Evolutionary conservation across 2,113 vertebrate genomes (phyloP).

Genomic region (Mustela nigripes): DNA sequence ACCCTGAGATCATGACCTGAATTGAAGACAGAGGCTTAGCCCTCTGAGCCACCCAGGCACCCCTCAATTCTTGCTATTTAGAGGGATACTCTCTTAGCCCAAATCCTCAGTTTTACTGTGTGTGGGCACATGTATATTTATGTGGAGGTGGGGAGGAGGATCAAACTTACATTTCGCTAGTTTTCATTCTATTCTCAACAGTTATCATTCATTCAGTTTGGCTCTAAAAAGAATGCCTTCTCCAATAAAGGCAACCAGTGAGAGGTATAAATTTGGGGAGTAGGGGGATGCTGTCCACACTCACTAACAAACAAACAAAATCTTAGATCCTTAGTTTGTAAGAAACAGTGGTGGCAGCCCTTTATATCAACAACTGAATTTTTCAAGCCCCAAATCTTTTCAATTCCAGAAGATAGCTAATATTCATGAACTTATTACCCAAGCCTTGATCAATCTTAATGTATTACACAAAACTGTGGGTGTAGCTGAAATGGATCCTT

Average conservation of each 20-base stretch:
- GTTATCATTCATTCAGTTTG: background rate
- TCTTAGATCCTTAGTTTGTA: background rate
- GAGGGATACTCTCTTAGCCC: background rate
- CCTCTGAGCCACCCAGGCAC: too few species aligned
- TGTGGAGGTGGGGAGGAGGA: background rate
- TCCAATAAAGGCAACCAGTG: background rate
- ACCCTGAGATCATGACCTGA: too few species aligned
- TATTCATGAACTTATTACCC: slow-evolving; percentile 58
- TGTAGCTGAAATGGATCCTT: slow-evolving; percentile 61
- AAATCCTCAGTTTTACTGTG: background rate
- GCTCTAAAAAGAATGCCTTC: background rate
- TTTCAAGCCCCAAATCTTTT: background rate
- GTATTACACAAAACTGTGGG: slow-evolving; percentile 64
- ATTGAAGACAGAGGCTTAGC: too few species aligned
- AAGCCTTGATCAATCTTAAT: slow-evolving; percentile 70
- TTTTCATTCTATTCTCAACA: background rate
- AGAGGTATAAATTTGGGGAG: background rate
- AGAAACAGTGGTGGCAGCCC: background rate
- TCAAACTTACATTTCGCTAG: background rate
- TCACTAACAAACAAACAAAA: background rate
- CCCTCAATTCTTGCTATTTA: background rate
- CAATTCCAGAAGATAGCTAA: slow-evolving; percentile 60
- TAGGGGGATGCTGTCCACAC: background rate
- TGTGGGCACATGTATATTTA: background rate
- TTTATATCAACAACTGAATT: background rate